Evolutionary conservation across 2,797 vertebrate species (phyloP), one percentile per base, ranked within the genome.

Genomic region (Aldrovandia affinis): DNA sequence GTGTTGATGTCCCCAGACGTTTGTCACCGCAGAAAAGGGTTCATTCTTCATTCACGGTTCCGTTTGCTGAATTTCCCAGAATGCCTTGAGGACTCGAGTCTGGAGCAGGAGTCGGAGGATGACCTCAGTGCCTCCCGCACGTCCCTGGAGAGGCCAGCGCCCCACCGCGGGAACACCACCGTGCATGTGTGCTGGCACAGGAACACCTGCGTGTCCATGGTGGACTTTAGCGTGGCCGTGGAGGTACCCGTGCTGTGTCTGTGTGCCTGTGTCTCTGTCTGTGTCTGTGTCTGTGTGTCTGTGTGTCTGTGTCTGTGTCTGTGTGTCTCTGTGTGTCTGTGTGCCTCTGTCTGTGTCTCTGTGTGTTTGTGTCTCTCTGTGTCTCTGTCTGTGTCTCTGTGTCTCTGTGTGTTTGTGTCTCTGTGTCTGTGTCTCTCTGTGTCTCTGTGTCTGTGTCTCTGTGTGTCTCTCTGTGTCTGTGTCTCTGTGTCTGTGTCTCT

Each of bases 171-270:
- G 89, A 96, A 96, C 93, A 96, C 96, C 57, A 96, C 95, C 90
- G 96, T 96, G 89, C 96, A 96, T 42, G 96, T 96, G 87, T 96
- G 96, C 92, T 96, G 96, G 96, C 96, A 96, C 89, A 93, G 96
- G 87, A 96, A 95, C 89, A 96, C 96, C 92, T 96, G 96, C 68
- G 96, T 96, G 86, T 96, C 96, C 86, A 96, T 96, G 96, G 93
- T 99, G 95, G 98, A 99, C 95, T 98, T 98, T 88, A 99, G 97
- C 86, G 91, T 98, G 68, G 98, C 98, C 1, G 97, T 98, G 91
- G 98, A 99, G 98, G 98, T 98, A 88, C 89, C 89, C 81, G 86
- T 91, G 5, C 75, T 85, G 42, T 54, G 47, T 86, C 28, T 87
- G 84, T 83, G 30, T 77, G 61, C 73, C 47, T 82, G 28, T 82